Percentiles rank a stretch among this genome's conserved stretches.
phyloP scores from a whole-genome alignment of 2,113 vertebrate species.

The Ciconia stormi region DNA sequence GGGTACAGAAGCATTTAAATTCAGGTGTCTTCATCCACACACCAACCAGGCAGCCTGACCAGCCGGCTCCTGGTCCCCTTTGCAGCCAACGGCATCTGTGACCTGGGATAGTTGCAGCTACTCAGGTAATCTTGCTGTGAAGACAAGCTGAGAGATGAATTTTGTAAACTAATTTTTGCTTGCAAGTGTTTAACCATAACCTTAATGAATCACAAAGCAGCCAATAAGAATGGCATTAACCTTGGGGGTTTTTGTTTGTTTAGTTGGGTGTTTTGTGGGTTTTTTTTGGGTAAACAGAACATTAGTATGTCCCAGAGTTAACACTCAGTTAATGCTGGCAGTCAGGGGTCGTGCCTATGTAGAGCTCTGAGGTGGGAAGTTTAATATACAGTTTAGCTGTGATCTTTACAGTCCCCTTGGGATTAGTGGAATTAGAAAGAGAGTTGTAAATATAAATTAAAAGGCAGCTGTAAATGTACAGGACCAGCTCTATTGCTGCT shows the following conservation, averaged over 20 bases:
- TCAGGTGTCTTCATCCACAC: neutral
- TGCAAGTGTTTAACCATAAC: neutral
- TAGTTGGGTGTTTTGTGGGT: neutral
- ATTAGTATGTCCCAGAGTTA: neutral
- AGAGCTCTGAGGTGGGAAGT: neutral
- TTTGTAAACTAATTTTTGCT: neutral
- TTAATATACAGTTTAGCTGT: neutral
- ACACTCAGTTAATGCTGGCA: neutral
- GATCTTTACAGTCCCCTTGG: neutral
- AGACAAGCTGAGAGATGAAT: neutral
- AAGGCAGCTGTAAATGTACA: neutral
- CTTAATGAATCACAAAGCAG: neutral
- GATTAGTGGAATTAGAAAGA: neutral
- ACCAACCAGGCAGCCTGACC: neutral
- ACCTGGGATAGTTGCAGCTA: neutral
- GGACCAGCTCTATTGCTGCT: neutral
- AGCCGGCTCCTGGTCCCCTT: neutral
- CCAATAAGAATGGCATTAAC: neutral
- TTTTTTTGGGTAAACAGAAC: neutral
- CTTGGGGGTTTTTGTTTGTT: neutral
- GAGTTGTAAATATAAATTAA: neutral
- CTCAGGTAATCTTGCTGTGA: neutral
- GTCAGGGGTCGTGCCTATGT: neutral
- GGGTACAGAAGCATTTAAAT: neutral
- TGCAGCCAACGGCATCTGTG: neutral